Base-by-base conservation (phyloP, 1,140 invertebrate genomes). In the Drosophila sechellia region DNA sequence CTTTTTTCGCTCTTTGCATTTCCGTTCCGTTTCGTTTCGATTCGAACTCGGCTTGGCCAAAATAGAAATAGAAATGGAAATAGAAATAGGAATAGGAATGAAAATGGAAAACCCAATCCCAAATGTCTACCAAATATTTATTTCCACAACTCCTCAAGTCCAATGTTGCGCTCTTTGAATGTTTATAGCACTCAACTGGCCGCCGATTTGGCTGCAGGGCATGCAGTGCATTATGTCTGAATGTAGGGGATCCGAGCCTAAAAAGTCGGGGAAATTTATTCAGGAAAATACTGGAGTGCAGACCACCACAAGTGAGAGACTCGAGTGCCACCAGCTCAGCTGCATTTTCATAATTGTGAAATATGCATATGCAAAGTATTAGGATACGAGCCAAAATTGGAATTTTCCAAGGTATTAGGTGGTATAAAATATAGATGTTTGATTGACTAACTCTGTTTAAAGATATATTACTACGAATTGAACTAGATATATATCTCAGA, bases 41-140 rank as follows among this genome's bases (percentile, higher is more conserved):
- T 75, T 73, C 69, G 64, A 48, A 70, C 70, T 84, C 72, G 39
- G 54, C 6, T 57, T 12, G 64, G 35, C 68, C 66, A 37, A 73
- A 73, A 58, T 48, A n/a, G 49, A 27, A 75, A 59, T 31, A 68
- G 25, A 61, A 63, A 60, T 45, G 34, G 49, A 50, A 56, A 50
- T 50, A 10, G 54, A 25, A 76, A 59, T 31, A 39, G 31, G 56
- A 48, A 12, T 17, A 1, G 17, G 1, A 12, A 13, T 12, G 20
- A 57, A 64, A 69, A 39, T 35, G 57, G 39, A 56, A 56, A 70
- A 69, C 70, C 70, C 71, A 87, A 79, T 87, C 83, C 83, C 83
- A 72, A 69, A 81, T 69, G 83, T 77, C 83, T 86, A 86, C 75
- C 83, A 86, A 86, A 86, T 86, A 86, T 86, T 86, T 86, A 86